Evolutionary conservation across 2,888 invertebrate species (phyloP).

Genomic region (Dasypogon diadema): DNA sequence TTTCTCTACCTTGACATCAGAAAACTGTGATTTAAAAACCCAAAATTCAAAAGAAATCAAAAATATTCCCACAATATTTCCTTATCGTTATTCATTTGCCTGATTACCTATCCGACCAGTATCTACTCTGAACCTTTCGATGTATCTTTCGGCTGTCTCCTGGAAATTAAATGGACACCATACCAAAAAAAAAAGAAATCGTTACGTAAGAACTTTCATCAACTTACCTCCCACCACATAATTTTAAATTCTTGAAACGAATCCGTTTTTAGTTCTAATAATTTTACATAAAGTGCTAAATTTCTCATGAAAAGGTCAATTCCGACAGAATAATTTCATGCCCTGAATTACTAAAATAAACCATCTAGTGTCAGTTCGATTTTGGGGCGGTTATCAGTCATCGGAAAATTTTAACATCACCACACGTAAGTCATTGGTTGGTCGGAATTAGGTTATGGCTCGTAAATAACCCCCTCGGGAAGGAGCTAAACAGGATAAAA

Average conservation of each 20-base stretch:
- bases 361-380: neutral
- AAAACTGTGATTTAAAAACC: too few relatives aligned
- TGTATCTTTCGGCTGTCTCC: too few relatives aligned
- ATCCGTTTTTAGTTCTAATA: slow-evolving; percentile 25
- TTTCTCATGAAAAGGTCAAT: slow-evolving; percentile 5
- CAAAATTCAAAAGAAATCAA: too few relatives aligned
- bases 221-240: neutral
- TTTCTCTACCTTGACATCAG: too few relatives aligned
- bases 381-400: slow-evolving; percentile 12
- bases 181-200: too few relatives aligned
- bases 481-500: neutral
- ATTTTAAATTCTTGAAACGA: slow-evolving; percentile 8
- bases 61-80: too few relatives aligned
- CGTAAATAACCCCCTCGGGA: slow-evolving; percentile 10
- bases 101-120: too few relatives aligned
- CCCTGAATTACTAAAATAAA: slow-evolving; percentile 33
- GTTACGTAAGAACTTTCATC: too few relatives aligned
- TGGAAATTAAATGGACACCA: too few relatives aligned
- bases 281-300: slow-evolving; percentile 35
- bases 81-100: too few relatives aligned
- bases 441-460: slow-evolving; percentile 5
- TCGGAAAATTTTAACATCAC: slow-evolving; percentile 1
- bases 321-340: slow-evolving; percentile 26
- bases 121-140: too few relatives aligned
- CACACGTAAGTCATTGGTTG: slow-evolving; percentile 16